phyloP scores from a whole-genome alignment of 2,113 vertebrate species.

The Carollia perspicillata region DNA sequence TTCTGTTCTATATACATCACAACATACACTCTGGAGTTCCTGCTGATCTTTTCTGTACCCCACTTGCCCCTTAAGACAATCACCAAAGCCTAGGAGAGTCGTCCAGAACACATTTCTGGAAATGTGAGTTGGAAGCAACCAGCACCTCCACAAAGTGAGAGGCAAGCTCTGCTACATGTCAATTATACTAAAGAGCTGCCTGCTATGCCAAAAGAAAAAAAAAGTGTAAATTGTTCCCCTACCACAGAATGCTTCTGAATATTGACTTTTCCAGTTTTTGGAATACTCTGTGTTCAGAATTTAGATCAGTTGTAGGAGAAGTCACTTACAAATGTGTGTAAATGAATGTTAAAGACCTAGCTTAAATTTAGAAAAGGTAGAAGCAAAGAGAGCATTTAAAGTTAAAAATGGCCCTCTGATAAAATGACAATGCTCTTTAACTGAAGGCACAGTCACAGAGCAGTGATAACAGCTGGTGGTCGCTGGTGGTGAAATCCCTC shows the following conservation, averaged over 20 bases:
- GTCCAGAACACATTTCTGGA: neutral
- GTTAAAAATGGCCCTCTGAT: neutral
- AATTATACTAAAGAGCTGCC: neutral
- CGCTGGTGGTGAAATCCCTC: neutral
- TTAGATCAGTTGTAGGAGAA: slow-evolving; percentile 34
- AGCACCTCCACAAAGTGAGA: neutral
- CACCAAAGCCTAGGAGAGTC: slow-evolving; percentile 45
- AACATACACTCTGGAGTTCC: neutral
- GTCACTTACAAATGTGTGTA: slow-evolving; percentile 15
- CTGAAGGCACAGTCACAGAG: neutral
- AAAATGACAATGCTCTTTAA: neutral
- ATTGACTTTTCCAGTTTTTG: slow-evolving; percentile 15
- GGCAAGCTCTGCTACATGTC: neutral
- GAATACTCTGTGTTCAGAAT: slow-evolving; percentile 27
- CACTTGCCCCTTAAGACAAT: neutral
- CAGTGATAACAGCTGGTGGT: neutral
- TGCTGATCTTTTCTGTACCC: neutral
- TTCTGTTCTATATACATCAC: neutral
- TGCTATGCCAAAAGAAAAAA: neutral
- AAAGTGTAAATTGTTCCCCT: neutral
- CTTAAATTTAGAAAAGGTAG: neutral
- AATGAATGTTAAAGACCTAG: neutral
- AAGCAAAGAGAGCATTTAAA: neutral
- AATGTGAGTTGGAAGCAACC: neutral
- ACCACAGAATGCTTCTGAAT: neutral